Conservation (phyloP, 2,888 invertebrate species). For the Lithophane leautieri region DNA sequence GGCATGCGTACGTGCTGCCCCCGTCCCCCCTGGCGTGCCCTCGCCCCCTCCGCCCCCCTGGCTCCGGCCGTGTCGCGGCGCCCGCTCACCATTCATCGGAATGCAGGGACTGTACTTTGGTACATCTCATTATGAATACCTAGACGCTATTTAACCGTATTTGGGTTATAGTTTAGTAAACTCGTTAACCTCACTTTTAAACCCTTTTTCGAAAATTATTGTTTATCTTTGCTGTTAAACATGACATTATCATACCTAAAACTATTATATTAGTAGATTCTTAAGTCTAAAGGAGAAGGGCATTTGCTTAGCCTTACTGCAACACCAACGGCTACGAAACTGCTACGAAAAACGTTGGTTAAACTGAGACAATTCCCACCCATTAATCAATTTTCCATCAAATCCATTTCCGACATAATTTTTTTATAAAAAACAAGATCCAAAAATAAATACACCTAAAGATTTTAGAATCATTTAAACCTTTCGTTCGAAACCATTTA, state of each 20-base stretch:
- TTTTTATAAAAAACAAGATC: constrained; percentile 8
- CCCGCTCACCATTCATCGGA: constrained; percentile 84
- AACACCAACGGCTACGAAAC: constrained; percentile 37
- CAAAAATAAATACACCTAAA: constrained; percentile 12
- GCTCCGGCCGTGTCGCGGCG: constrained; percentile 64
- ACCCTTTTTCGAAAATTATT: constrained; percentile 35
- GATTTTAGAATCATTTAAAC: constrained; percentile 58
- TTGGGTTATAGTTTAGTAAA: constrained; percentile 69
- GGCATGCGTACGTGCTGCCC: constrained; percentile 80
- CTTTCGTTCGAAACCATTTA: constrained; percentile 63
- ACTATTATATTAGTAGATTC: background rate
- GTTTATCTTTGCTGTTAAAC: constrained; percentile 15
- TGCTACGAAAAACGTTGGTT: constrained; percentile 21
- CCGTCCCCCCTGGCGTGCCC: constrained; percentile 49
- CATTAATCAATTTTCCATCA: background rate
- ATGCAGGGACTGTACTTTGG: constrained; percentile 84
- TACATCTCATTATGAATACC: constrained; percentile 84
- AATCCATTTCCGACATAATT: background rate
- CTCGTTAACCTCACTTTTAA: constrained; percentile 55
- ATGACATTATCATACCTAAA: constrained; percentile 5
- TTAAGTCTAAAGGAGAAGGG: background rate
- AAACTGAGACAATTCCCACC: background rate
- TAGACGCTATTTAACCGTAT: constrained; percentile 78
- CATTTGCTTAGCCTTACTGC: constrained; percentile 18
- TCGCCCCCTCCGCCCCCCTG: constrained; percentile 53